A percentile compares a stretch with the other conserved stretches of the same genome.
Conservation (phyloP, 2,113 vertebrate genomes). For the Petroica traversi region DNA sequence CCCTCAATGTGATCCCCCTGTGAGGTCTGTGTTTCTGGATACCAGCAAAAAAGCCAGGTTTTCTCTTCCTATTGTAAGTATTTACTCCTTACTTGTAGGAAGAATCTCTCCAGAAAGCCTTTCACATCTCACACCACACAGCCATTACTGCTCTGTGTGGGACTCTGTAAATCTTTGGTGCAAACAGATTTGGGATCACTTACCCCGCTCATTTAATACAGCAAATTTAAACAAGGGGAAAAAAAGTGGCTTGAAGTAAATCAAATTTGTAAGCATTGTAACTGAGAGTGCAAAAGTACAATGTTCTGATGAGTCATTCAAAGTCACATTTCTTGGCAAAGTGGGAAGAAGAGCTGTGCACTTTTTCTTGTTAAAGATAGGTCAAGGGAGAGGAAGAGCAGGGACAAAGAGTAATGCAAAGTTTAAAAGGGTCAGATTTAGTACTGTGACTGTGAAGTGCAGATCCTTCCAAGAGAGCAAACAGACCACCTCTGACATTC, state of each 20-base stretch:
- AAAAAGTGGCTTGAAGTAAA: not conserved
- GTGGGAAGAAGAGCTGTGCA: not conserved
- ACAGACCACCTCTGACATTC: not conserved
- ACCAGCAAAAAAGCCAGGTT: not conserved
- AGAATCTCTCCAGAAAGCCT: not conserved
- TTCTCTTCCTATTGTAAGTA: not conserved
- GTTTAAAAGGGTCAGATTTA: not conserved
- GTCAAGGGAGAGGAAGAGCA: not conserved
- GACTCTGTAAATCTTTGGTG: not conserved
- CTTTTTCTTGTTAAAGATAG: not conserved
- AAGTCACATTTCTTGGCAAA: not conserved
- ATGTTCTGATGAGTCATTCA: not conserved
- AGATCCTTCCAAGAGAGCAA: not conserved
- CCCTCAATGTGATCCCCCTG: not conserved
- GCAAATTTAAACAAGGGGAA: not conserved
- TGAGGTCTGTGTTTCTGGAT: not conserved
- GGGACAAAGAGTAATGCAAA: not conserved
- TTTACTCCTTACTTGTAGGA: not conserved
- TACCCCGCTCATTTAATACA: not conserved
- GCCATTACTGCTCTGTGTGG: not conserved
- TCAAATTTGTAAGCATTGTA: not conserved
- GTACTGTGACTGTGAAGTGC: not conserved
- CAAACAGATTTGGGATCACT: not conserved
- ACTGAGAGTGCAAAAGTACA: not conserved
- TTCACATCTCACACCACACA: not conserved